Evolutionary conservation across 2,113 vertebrate species (phyloP).

Genomic region (Bucco capensis): DNA sequence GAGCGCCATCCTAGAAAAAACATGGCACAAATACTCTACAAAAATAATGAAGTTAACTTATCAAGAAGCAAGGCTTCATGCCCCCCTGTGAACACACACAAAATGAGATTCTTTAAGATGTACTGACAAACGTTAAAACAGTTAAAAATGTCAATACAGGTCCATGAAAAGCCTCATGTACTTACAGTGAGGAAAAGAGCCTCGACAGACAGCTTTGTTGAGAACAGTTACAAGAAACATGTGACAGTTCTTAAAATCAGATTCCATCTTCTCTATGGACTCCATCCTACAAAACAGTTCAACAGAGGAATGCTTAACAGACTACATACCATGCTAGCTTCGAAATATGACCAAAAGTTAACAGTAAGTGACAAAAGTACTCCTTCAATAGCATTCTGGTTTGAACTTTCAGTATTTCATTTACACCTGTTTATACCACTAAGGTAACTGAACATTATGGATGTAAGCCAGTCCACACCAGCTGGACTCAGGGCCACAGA

Average conservation of each 20-base stretch:
- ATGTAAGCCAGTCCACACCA: not conserved
- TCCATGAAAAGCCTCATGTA: slow-evolving; percentile 18
- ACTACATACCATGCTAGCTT: not conserved
- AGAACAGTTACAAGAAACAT: slow-evolving; percentile 97
- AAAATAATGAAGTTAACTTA: not conserved
- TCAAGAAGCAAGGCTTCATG: not conserved
- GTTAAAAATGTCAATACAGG: not conserved
- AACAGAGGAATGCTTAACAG: not conserved
- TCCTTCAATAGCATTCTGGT: not conserved
- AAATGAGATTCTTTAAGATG: not conserved
- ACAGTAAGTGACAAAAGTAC: not conserved
- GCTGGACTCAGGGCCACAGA: not conserved
- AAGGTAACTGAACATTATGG: too few species aligned
- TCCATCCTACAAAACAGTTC: slow-evolving; percentile 82
- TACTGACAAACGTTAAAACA: not conserved
- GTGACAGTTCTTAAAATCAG: slow-evolving; percentile 98
- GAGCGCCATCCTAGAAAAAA: not conserved
- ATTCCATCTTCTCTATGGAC: slow-evolving; percentile 98
- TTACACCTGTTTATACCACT: not conserved
- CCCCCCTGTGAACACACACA: not conserved
- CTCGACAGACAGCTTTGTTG: slow-evolving; percentile 95
- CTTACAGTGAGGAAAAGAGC: slow-evolving; percentile 97
- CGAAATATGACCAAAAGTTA: not conserved
- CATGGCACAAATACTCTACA: not conserved
- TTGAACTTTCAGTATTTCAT: not conserved